These are phyloP conservation scores for Biston stratarius DNA, from an alignment of 2,888 invertebrate genomes.

Conservation along the genomic window DNA sequence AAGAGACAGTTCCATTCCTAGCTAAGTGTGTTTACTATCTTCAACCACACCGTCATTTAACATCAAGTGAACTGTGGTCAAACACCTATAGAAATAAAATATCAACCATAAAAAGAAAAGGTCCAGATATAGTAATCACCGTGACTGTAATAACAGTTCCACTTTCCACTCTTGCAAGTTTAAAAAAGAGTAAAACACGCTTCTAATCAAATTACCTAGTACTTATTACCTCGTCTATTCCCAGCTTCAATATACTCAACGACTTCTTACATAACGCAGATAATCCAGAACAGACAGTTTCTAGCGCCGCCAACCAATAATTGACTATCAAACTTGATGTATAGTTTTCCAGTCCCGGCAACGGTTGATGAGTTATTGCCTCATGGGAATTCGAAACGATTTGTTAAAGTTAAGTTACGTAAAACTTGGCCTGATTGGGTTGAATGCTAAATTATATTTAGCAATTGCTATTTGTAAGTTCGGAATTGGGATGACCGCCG, in stretches of 20 bases:
- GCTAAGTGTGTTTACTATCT: no score
- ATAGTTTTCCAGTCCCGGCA: slow-evolving; percentile 59
- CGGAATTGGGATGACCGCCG: neutral
- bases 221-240: slow-evolving; percentile 12
- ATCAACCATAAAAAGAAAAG: no score
- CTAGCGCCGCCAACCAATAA: slow-evolving; percentile 80
- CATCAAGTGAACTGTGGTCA: no score
- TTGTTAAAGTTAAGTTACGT: slow-evolving; percentile 64
- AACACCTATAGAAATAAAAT: no score
- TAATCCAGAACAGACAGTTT: slow-evolving; percentile 74
- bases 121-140: no score
- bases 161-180: no score
- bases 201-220: neutral
- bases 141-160: no score
- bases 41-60: no score
- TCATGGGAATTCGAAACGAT: slow-evolving; percentile 67
- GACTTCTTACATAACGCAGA: slow-evolving; percentile 59
- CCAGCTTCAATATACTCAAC: slow-evolving; percentile 35
- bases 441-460: slow-evolving; percentile 41
- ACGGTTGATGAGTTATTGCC: slow-evolving; percentile 73
- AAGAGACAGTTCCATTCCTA: no score
- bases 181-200: neutral
- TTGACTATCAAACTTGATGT: slow-evolving; percentile 85
- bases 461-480: slow-evolving; percentile 21
- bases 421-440: slow-evolving; percentile 56